A percentile compares a stretch with the other conserved stretches of the same genome.
Evolutionary conservation across 2,113 vertebrate genomes (phyloP).

Genomic region (Nerophis lumbriciformis): DNA sequence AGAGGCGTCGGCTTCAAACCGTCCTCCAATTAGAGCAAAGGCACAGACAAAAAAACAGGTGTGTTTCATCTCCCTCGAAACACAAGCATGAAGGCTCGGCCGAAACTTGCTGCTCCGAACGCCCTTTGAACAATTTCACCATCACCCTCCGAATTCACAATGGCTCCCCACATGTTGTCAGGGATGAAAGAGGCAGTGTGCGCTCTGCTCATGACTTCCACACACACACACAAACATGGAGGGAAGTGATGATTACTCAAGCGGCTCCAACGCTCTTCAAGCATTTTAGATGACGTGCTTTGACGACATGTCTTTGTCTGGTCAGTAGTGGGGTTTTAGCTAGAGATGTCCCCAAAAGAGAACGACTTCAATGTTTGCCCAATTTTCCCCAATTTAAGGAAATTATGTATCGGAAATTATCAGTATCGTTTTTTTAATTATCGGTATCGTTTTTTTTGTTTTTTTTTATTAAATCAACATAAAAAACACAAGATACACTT

Average conservation of each 20-base stretch:
- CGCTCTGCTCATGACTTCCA: constrained; percentile 34
- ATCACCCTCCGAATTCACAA: constrained; percentile 68
- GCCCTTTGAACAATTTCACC: constrained; percentile 71
- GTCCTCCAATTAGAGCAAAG: constrained; percentile 36
- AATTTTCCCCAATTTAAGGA: too few species aligned
- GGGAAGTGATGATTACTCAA: constrained; percentile 65
- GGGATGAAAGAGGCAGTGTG: constrained; percentile 66
- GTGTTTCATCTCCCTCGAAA: constrained; percentile 59
- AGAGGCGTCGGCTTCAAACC: constrained; percentile 31
- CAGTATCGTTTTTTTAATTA: too few species aligned
- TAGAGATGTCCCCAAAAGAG: too few species aligned
- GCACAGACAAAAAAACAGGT: constrained; percentile 50
- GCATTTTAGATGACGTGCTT: constrained; percentile 66
- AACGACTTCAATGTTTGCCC: too few species aligned
- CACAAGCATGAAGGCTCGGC: constrained; percentile 41
- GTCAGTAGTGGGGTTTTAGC: not conserved
- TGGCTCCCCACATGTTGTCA: constrained; percentile 65
- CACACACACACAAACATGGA: constrained; percentile 46
- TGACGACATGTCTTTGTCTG: constrained; percentile 59
- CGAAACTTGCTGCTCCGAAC: constrained; percentile 34
- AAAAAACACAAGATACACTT: too few species aligned
- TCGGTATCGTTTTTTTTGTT: too few species aligned
- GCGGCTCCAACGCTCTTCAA: constrained; percentile 65
- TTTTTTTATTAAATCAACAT: too few species aligned
- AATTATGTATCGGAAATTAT: too few species aligned